Evolutionary conservation across 1,140 invertebrate species (phyloP).

Genomic region (Heliconius melpomene): DNA sequence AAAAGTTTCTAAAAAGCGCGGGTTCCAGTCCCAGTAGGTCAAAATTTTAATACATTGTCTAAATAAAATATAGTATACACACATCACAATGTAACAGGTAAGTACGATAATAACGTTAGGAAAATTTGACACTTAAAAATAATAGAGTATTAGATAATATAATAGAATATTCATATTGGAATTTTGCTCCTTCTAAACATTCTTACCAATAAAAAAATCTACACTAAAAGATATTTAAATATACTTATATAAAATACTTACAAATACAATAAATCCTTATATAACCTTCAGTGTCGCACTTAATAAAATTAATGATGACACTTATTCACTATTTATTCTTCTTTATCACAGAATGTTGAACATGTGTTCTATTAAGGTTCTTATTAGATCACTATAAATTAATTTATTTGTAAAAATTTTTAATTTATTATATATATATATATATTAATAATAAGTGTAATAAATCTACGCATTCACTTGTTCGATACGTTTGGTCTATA

Average conservation of each 20-base stretch:
- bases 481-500: constrained; percentile 78
- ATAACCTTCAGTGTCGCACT: constrained; percentile 58
- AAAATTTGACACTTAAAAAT: too few relatives aligned
- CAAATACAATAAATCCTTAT: constrained; percentile 63
- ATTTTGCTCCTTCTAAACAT: neutral
- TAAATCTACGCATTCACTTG: constrained; percentile 65
- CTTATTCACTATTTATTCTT: constrained; percentile 65
- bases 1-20: too few relatives aligned
- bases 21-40: too few relatives aligned
- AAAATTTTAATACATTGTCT: too few relatives aligned
- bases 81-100: too few relatives aligned
- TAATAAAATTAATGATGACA: constrained; percentile 56
- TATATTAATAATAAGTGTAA: constrained; percentile 39
- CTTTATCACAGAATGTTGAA: constrained; percentile 62
- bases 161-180: too few relatives aligned
- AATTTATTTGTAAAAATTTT: constrained; percentile 35
- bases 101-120: too few relatives aligned
- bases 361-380: constrained; percentile 65
- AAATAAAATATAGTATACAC: too few relatives aligned
- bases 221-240: neutral
- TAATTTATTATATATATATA: neutral
- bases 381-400: constrained; percentile 62
- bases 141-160: too few relatives aligned
- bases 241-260: constrained; percentile 50
- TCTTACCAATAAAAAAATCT: neutral